Evolutionary conservation across 1,140 invertebrate species (phyloP).

Genomic region (Rhynchophorus ferrugineus): DNA sequence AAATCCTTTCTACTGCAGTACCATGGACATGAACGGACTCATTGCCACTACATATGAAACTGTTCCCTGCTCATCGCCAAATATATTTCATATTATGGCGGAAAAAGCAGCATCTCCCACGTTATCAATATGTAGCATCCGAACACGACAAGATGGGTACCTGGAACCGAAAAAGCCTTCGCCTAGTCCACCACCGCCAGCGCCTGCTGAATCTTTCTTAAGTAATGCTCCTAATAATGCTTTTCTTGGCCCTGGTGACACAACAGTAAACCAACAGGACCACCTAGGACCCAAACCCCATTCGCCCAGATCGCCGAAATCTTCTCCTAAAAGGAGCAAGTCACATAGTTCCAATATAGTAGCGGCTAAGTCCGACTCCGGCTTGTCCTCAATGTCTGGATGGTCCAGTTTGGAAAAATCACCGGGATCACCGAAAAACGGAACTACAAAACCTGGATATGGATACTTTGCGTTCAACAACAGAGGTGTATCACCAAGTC

Average conservation of each 20-base stretch:
- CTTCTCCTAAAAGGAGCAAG: conserved; percentile 65
- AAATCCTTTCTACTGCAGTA: conserved; percentile 41
- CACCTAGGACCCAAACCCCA: conserved; percentile 56
- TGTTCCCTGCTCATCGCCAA: conserved; percentile 44
- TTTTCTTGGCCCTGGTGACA: conserved; percentile 41
- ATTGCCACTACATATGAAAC: conserved; percentile 46
- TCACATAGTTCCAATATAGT: conserved; percentile 56
- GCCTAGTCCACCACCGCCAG: conserved; percentile 65
- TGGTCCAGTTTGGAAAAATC: conserved; percentile 80
- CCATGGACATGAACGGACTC: conserved; percentile 43
- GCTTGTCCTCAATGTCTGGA: conserved; percentile 75
- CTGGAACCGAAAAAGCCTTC: conserved; percentile 22
- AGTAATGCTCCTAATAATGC: conserved; percentile 42
- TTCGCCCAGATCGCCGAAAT: conserved; percentile 64
- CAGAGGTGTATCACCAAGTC: conserved; percentile 15
- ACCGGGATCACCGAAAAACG: conserved; percentile 59
- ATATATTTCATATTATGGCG: conserved; percentile 42
- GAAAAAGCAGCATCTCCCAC: conserved; percentile 54
- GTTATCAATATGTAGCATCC: conserved; percentile 53
- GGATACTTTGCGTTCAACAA: conserved; percentile 26
- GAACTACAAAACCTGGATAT: conserved; percentile 19
- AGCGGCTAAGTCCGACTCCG: conserved; percentile 72
- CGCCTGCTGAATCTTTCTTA: conserved; percentile 42
- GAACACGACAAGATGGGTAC: conserved; percentile 59
- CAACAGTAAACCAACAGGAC: conserved; percentile 39